Percentiles rank a stretch among this genome's conserved stretches.
Evolutionary conservation across 2,888 invertebrate genomes (phyloP).

Genomic region (Zygaena filipendulae): DNA sequence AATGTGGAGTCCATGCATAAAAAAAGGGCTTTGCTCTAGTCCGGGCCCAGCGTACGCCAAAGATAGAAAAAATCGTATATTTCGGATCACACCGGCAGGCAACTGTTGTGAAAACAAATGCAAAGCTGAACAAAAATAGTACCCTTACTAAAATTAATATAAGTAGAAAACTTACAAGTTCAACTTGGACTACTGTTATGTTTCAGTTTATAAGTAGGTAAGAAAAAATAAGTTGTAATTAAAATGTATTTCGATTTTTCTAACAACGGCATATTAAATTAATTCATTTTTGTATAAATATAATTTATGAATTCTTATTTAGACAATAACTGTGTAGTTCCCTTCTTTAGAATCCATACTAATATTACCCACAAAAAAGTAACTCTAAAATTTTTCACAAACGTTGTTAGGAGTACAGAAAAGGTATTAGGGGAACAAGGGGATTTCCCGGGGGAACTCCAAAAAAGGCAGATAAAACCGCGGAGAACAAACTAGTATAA

Average conservation of each 20-base stretch:
- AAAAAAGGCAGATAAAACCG: too few species aligned
- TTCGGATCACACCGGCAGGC: conserved; percentile 31
- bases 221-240: neutral
- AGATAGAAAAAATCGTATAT: conserved; percentile 36
- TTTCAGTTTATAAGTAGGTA: neutral
- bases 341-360: too few species aligned
- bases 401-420: too few species aligned
- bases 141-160: neutral
- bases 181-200: neutral
- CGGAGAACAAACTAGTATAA: too few species aligned
- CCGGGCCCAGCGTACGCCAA: conserved; percentile 34
- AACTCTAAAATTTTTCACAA: too few species aligned
- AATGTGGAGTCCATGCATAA: conserved; percentile 40
- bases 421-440: too few species aligned
- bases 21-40: conserved; percentile 25
- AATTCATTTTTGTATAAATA: too few species aligned
- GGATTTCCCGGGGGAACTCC: too few species aligned
- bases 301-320: conserved; percentile 1
- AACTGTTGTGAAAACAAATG: conserved; percentile 28
- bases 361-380: too few species aligned
- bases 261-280: too few species aligned
- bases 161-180: neutral
- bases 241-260: too few species aligned
- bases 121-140: conserved; percentile 4
- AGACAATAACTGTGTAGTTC: too few species aligned